Evolutionary conservation across 2,888 invertebrate species (phyloP), one percentile per base, ranked within the genome.

Genomic region (Frankliniella intonsa): DNA sequence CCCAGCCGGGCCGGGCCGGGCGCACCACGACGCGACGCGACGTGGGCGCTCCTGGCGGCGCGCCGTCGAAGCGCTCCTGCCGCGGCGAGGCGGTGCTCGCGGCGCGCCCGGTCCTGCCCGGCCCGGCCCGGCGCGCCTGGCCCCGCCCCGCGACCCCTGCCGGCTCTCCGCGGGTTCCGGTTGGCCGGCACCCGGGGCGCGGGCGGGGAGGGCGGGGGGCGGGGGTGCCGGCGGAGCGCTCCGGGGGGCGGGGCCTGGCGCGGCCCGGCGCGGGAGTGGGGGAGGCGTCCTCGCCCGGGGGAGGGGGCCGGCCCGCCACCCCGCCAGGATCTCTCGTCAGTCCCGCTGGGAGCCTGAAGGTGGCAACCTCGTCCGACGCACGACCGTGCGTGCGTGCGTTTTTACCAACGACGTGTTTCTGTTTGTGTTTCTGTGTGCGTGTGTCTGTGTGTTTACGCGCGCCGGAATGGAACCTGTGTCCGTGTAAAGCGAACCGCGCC

Each of bases 301-400:
- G 84, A 82, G 55, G 82, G 82, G 84, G 82, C 82, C 80, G 81
- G 76, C 55, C 81, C 17, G 50, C 80, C 82, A 81, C 82, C 83
- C 82, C 69, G 82, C 79, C 84, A 85, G 83, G 83, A 65, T 80
- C 84, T 83, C 82, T 84, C 83, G 85, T 86, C 88, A 88, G 88
- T 88, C 88, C 86, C 87, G 88, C 88, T 88, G 88, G 88, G 89
- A 87, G 86, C 87, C 87, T 88, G 89, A 85, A 86, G 85, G 87
- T 85, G 86, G 80, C 65, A 50, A 50, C 50, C n/a, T 80, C 80
- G 69, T 62, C 38, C 80, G 51, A 69, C 82, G 83, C 79, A 69
- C 82, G 65, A 81, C 76, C 81, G 65, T 69, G 38, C 80, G 81
- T 80, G 65, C 81, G 81, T 82, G 81, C 81, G 80, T 82, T 81